These are phyloP conservation scores for Campylomormyrus tamandua DNA, from an alignment of 2,113 vertebrate species.

Conservation along the genomic window DNA sequence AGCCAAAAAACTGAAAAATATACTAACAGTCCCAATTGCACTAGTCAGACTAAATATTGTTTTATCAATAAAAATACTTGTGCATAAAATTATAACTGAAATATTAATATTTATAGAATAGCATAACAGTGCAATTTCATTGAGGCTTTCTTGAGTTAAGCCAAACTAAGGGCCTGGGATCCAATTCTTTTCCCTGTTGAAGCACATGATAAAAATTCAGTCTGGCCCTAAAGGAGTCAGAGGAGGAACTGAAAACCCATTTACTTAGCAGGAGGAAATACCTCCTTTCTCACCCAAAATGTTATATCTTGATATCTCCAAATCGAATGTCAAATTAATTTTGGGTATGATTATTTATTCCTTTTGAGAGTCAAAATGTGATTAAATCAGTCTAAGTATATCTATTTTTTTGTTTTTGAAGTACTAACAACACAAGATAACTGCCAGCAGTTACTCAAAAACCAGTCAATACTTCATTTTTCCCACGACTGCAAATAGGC, in stretches of 20 bases:
- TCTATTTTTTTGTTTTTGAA: slow-evolving; percentile 9
- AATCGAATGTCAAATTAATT: background rate
- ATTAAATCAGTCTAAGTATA: background rate
- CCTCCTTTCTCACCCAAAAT: background rate
- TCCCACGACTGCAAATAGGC: background rate
- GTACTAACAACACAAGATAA: slow-evolving; percentile 36
- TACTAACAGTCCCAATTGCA: background rate
- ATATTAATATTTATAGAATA: background rate
- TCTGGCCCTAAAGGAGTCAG: background rate
- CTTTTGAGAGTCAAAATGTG: background rate
- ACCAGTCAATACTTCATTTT: slow-evolving; percentile 30
- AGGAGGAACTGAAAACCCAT: background rate
- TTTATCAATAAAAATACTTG: slow-evolving; percentile 4
- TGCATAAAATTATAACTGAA: slow-evolving; percentile 4
- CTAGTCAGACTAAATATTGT: background rate
- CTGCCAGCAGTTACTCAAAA: slow-evolving; percentile 61
- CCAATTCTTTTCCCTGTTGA: background rate
- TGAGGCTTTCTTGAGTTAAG: background rate
- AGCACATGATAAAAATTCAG: background rate
- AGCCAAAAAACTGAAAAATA: background rate
- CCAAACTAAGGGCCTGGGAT: background rate
- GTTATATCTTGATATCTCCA: background rate
- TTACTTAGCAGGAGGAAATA: background rate
- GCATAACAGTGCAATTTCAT: background rate
- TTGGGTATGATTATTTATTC: background rate